Percentiles rank a stretch among this genome's conserved stretches.
These are phyloP conservation scores for Neopipo cinnamomea DNA, from an alignment of 2,113 vertebrate genomes.

Conservation along the genomic window DNA sequence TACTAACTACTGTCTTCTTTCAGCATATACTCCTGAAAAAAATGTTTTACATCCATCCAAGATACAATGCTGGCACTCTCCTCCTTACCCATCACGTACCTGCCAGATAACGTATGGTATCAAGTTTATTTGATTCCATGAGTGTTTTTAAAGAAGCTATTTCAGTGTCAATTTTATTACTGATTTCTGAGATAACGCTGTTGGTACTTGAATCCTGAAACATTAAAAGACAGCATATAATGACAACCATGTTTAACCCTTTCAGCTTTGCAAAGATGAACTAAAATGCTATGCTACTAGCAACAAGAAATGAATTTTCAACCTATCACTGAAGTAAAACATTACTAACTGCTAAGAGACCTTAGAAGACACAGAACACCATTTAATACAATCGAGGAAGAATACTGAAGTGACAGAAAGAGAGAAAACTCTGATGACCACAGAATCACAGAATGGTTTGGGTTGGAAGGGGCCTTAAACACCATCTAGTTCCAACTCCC, in stretches of 20 bases:
- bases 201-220: constrained; percentile 86
- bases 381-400: neutral
- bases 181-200: constrained; percentile 86
- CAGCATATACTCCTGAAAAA: neutral
- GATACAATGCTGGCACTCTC: neutral
- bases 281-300: neutral
- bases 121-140: constrained; percentile 93
- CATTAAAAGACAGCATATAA: neutral
- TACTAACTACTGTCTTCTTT: neutral
- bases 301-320: neutral
- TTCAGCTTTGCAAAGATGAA: neutral
- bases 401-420: neutral
- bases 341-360: neutral
- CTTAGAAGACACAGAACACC: neutral
- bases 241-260: neutral
- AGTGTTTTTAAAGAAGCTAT: constrained; percentile 93
- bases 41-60: neutral
- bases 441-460: neutral
- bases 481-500: neutral
- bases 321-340: neutral
- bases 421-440: neutral
- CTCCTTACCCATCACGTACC: constrained; percentile 69
- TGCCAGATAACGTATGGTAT: constrained; percentile 88
- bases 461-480: neutral
- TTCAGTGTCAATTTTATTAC: constrained; percentile 92